These are phyloP conservation scores for Chionomys nivalis DNA, from an alignment of 2,113 vertebrate species.

Conservation along the genomic window DNA sequence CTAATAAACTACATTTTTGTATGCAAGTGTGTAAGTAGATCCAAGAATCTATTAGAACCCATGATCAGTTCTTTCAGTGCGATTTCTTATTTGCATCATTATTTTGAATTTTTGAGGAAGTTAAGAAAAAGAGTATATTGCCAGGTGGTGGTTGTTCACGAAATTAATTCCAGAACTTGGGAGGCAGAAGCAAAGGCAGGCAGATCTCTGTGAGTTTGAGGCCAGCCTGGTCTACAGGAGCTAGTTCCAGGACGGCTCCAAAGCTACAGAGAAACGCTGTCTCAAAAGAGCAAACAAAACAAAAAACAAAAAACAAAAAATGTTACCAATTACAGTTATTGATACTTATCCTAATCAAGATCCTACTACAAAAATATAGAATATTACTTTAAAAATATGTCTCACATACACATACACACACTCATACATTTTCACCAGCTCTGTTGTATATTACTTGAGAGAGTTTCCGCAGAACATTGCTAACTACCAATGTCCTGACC, in stretches of 20 bases:
- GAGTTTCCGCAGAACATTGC: background rate
- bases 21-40: background rate
- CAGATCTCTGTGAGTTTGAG: too few relatives aligned
- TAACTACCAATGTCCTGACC: background rate
- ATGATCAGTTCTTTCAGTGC: background rate
- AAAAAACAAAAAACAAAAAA: too few relatives aligned
- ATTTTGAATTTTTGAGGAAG: background rate
- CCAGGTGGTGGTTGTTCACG: too few relatives aligned
- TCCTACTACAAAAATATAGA: background rate
- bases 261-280: too few relatives aligned
- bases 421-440: background rate
- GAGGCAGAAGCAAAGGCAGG: too few relatives aligned
- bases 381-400: background rate
- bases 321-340: background rate
- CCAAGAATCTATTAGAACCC: background rate
- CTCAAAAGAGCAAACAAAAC: too few relatives aligned
- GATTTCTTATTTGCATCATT: background rate
- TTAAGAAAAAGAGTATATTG: background rate
- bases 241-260: too few relatives aligned
- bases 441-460: background rate
- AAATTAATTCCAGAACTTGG: too few relatives aligned
- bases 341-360: background rate
- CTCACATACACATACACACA: background rate
- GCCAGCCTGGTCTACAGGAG: too few relatives aligned
- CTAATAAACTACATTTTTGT: background rate